Percentiles rank a stretch among this genome's conserved stretches.
Evolutionary conservation across 92 coral and sea anemone genomes (phyloP).

Genomic region (Umimayanthus chanpuru): DNA sequence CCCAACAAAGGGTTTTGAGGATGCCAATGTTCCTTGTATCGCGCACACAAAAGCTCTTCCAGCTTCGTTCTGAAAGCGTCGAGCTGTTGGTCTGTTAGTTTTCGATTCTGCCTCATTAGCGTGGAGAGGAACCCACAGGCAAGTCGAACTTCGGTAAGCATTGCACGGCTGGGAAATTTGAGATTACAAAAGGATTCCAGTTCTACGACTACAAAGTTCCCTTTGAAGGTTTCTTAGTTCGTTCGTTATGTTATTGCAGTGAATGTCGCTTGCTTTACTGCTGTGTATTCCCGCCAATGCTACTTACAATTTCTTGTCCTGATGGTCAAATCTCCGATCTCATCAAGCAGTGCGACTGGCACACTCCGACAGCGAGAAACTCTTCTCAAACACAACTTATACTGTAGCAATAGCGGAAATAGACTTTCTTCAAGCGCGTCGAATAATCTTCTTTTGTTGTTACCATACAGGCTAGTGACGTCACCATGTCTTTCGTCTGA

Average conservation of each 20-base stretch:
- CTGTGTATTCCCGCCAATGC: not conserved
- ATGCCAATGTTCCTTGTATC: slow-evolving; percentile 98
- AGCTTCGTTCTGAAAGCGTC: slow-evolving; percentile 82
- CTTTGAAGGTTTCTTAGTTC: slow-evolving; percentile 1
- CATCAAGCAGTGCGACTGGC: not conserved
- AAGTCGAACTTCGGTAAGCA: slow-evolving; percentile 89
- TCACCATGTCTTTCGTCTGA: slow-evolving; percentile 30
- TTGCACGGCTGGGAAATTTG: slow-evolving; percentile 55
- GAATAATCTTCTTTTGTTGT: slow-evolving; percentile 46
- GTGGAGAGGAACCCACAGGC: slow-evolving; percentile 91
- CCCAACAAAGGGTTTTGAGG: slow-evolving; percentile 99
- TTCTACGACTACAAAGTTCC: slow-evolving; percentile 3
- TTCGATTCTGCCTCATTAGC: slow-evolving; percentile 70
- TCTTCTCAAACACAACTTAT: slow-evolving; percentile 27
- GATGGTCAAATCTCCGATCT: slow-evolving; percentile 17
- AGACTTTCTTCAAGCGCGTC: slow-evolving; percentile 40
- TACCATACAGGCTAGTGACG: slow-evolving; percentile 50
- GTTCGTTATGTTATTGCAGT: not conserved
- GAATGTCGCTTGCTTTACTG: not conserved
- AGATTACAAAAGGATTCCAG: slow-evolving; percentile 42
- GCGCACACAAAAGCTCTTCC: slow-evolving; percentile 95
- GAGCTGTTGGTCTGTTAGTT: slow-evolving; percentile 76
- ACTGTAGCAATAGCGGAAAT: slow-evolving; percentile 38
- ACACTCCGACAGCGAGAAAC: slow-evolving; percentile 12
- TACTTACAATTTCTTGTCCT: slow-evolving; percentile 13